These are phyloP conservation scores for Spatulosminthurus flaviceps DNA, from an alignment of 2,888 invertebrate species.

Conservation along the genomic window DNA sequence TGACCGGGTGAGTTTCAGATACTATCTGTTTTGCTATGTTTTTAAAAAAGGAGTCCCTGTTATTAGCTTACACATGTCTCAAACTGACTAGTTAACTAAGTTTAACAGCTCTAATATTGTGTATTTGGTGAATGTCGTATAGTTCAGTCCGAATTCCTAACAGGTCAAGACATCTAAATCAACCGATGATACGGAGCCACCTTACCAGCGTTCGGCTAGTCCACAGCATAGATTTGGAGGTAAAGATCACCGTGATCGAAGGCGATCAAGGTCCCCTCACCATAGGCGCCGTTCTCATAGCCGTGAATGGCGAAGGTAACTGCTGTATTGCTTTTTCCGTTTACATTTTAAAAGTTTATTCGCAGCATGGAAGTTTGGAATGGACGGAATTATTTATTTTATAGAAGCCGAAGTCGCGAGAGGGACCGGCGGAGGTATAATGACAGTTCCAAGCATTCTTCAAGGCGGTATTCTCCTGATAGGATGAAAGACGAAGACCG, in stretches of 20 bases:
- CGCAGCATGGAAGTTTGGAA: no score
- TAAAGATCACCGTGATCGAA: slow-evolving; percentile 31
- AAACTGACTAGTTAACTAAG: slow-evolving; percentile 22
- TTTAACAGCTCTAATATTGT: slow-evolving; percentile 26
- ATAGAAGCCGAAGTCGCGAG: slow-evolving; percentile 27
- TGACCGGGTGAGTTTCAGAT: slow-evolving; percentile 40
- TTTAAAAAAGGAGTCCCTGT: slow-evolving; percentile 11
- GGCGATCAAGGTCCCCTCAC: slow-evolving; percentile 39
- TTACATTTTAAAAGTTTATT: no score
- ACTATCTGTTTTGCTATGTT: slow-evolving; percentile 27
- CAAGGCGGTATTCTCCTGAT: slow-evolving; percentile 33
- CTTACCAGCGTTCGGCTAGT: background rate
- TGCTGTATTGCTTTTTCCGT: background rate
- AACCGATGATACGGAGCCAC: slow-evolving; percentile 6
- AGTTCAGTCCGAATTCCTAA: slow-evolving; percentile 61
- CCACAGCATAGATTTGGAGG: background rate
- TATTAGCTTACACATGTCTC: slow-evolving; percentile 30
- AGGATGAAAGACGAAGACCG: slow-evolving; percentile 34
- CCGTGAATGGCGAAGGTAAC: slow-evolving; percentile 52
- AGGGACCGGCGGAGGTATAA: slow-evolving; percentile 16
- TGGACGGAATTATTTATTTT: background rate
- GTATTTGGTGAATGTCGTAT: slow-evolving; percentile 46
- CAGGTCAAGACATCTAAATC: slow-evolving; percentile 54
- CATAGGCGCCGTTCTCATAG: slow-evolving; percentile 48
- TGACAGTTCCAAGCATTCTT: slow-evolving; percentile 34